Evolutionary conservation across 2,888 invertebrate species (phyloP).

Genomic region (Gibbula magus): DNA sequence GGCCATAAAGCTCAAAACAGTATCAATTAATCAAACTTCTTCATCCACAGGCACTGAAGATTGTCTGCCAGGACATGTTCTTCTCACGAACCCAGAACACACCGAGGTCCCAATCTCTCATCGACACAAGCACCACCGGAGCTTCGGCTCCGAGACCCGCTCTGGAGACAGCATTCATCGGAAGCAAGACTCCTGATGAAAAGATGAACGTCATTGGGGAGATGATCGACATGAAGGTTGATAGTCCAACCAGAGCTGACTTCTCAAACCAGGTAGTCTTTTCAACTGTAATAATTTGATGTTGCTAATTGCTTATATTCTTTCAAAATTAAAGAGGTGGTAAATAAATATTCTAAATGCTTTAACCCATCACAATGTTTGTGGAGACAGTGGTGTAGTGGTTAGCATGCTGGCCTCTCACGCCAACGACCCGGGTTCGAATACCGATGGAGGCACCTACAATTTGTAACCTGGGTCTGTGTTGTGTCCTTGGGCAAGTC

Average conservation of each 20-base stretch:
- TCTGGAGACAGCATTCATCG: slow-evolving; percentile 64
- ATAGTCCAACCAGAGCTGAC: slow-evolving; percentile 54
- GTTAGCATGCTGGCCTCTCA: too few relatives aligned
- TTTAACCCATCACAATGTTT: too few relatives aligned
- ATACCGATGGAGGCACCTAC: too few relatives aligned
- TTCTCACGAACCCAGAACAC: slow-evolving; percentile 68
- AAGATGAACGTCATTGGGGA: slow-evolving; percentile 63
- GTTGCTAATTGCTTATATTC: too few relatives aligned
- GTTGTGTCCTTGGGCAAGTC: too few relatives aligned
- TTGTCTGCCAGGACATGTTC: slow-evolving; percentile 74
- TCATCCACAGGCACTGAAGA: slow-evolving; percentile 62
- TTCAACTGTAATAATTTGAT: too few relatives aligned
- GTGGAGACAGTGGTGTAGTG: too few relatives aligned
- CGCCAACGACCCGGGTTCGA: too few relatives aligned
- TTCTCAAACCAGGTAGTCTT: slow-evolving; percentile 57
- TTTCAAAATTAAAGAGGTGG: too few relatives aligned
- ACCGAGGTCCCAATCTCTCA: slow-evolving; percentile 52
- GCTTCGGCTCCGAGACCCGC: slow-evolving; percentile 53
- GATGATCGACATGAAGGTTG: slow-evolving; percentile 67
- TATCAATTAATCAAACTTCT: neutral
- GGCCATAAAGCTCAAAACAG: neutral
- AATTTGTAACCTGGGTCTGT: too few relatives aligned
- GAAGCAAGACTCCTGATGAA: slow-evolving; percentile 58
- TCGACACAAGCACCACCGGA: slow-evolving; percentile 36
- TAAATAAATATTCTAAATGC: too few relatives aligned